Percentiles rank a stretch among this genome's conserved stretches.
These are phyloP conservation scores for Drosophila teissieri DNA, from an alignment of 1,140 invertebrate genomes.

Conservation along the genomic window DNA sequence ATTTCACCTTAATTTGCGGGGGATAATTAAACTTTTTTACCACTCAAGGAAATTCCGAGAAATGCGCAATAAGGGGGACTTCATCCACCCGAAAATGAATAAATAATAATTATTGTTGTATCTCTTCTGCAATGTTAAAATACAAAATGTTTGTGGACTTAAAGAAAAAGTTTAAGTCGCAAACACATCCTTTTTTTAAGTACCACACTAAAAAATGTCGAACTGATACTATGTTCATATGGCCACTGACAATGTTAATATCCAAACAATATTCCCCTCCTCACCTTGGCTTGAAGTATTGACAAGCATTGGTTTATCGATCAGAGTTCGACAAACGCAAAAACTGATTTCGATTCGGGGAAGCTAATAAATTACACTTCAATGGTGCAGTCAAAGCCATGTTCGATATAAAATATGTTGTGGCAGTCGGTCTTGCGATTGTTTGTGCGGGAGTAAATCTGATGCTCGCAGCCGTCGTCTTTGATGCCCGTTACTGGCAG, in stretches of 20 bases:
- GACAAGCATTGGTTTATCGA: conserved; percentile 27
- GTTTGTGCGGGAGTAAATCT: conserved; percentile 35
- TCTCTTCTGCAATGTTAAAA: no score
- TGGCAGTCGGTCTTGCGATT: conserved; percentile 33
- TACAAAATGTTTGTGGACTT: no score
- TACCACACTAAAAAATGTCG: no score
- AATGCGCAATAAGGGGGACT: not conserved
- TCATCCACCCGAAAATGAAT: not conserved
- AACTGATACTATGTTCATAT: no score
- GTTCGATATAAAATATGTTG: conserved; percentile 59
- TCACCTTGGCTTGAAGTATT: conserved; percentile 1
- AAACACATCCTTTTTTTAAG: no score
- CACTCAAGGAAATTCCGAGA: not conserved
- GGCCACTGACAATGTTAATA: no score
- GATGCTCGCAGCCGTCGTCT: conserved; percentile 42
- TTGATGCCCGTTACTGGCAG: conserved; percentile 47
- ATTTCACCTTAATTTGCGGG: conserved; percentile 29
- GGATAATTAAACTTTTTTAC: conserved; percentile 26
- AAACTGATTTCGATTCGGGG: conserved; percentile 44
- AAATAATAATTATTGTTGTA: not conserved
- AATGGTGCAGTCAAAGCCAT: conserved; percentile 70
- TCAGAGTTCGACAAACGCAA: conserved; percentile 19
- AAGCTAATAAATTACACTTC: conserved; percentile 74
- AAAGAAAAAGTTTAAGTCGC: no score
- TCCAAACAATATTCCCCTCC: not conserved